Evolutionary conservation across 2,113 vertebrate species (phyloP).

Genomic region (Melanocharis versteri): DNA sequence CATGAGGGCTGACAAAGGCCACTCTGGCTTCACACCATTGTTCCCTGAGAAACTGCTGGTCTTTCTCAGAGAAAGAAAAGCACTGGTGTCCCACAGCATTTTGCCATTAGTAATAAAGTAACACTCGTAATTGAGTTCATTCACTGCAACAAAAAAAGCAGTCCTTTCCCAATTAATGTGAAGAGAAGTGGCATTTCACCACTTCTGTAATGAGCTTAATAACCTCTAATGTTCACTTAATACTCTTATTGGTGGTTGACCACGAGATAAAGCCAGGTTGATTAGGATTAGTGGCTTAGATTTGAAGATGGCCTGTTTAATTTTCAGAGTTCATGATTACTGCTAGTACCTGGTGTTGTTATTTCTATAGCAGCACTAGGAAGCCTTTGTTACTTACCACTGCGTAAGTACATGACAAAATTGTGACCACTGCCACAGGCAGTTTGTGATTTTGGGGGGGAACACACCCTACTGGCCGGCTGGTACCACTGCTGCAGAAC

Average conservation of each 20-base stretch:
- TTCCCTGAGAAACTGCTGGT: background rate
- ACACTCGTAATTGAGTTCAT: background rate
- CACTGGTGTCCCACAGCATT: background rate
- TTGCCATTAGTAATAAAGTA: background rate
- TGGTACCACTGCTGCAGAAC: background rate
- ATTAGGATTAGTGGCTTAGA: background rate
- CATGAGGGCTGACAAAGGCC: background rate
- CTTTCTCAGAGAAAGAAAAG: background rate
- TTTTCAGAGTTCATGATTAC: background rate
- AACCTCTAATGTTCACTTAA: background rate
- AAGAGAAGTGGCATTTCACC: background rate
- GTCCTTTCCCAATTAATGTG: background rate
- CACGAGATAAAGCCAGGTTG: background rate
- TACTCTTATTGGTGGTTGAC: background rate
- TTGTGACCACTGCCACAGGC: background rate
- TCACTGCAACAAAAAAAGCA: background rate
- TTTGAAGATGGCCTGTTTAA: background rate
- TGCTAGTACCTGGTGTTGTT: background rate
- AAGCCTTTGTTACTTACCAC: background rate
- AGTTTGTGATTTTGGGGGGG: background rate
- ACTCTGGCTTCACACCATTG: rapidly evolving
- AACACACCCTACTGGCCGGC: background rate
- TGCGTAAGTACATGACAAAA: background rate
- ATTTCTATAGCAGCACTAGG: background rate
- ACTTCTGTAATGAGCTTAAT: background rate